A percentile compares a stretch with the other conserved stretches of the same genome.
Evolutionary conservation across 2,797 vertebrate genomes (phyloP).

Genomic region (Tauraco hartlaubi): DNA sequence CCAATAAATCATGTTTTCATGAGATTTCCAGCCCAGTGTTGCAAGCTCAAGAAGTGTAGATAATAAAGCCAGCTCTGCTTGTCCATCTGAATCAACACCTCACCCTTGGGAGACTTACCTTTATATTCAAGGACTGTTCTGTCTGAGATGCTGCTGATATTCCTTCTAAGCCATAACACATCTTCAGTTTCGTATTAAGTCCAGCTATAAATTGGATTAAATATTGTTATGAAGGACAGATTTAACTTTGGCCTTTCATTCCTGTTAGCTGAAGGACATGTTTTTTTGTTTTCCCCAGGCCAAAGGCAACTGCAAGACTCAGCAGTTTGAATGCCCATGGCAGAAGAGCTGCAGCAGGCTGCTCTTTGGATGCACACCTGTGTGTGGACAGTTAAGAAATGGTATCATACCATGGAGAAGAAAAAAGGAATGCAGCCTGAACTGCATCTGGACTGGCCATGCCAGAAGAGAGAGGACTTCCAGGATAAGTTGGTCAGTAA

Average conservation of each 20-base stretch:
- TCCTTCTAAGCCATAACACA: conserved; percentile 11
- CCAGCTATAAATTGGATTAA: conserved; percentile 16
- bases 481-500: neutral
- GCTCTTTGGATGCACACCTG: neutral
- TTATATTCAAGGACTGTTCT: neutral
- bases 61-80: conserved; percentile 16
- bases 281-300: neutral
- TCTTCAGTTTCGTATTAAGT: conserved; percentile 23
- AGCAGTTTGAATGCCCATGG: neutral
- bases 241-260: conserved; percentile 28
- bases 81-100: conserved; percentile 16
- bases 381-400: neutral
- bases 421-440: neutral
- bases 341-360: neutral
- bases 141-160: neutral
- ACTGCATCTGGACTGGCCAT: neutral
- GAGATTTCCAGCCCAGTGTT: conserved; percentile 39
- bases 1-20: conserved; percentile 63
- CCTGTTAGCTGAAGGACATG: neutral
- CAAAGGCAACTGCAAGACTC: neutral
- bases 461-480: neutral
- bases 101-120: neutral
- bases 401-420: neutral
- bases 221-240: conserved; percentile 17
- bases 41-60: conserved; percentile 1